Percentiles rank a stretch among this genome's conserved stretches.
Conservation (phyloP, 2,888 invertebrate species). For the Blomia tropicalis region DNA sequence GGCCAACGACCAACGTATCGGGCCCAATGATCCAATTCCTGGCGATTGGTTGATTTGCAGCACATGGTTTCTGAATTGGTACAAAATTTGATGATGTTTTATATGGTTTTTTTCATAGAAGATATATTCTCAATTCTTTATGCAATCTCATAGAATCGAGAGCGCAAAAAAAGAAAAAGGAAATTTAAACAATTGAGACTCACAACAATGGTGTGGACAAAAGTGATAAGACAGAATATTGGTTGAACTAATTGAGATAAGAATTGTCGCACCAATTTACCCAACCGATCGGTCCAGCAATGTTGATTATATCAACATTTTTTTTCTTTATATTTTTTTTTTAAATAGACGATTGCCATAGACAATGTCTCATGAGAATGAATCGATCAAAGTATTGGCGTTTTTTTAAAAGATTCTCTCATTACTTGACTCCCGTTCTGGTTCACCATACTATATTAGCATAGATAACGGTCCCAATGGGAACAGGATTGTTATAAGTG, state of each 20-base stretch:
- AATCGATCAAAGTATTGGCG: constrained; percentile 4
- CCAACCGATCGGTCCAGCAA: too few species aligned
- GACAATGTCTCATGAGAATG: too few species aligned
- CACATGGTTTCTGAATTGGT: constrained; percentile 61
- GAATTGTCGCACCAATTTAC: constrained; percentile 5
- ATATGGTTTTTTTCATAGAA: too few species aligned
- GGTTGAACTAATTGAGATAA: constrained; percentile 13
- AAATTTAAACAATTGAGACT: too few species aligned
- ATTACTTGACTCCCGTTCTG: background rate
- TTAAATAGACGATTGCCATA: too few species aligned
- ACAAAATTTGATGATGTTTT: too few species aligned
- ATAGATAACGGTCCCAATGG: constrained; percentile 2
- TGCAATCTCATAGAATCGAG: too few species aligned
- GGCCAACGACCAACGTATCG: constrained; percentile 71
- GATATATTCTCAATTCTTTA: too few species aligned
- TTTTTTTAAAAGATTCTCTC: background rate
- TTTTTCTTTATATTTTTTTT: too few species aligned
- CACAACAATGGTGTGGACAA: too few species aligned
- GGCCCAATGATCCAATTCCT: constrained; percentile 70
- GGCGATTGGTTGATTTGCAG: constrained; percentile 54
- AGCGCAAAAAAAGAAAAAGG: background rate
- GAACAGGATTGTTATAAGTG: background rate
- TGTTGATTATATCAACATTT: too few species aligned
- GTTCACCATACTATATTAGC: constrained; percentile 1
- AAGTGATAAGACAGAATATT: too few species aligned